These are phyloP conservation scores for Rhinoderma darwinii DNA, from an alignment of 2,113 vertebrate species.

Conservation along the genomic window DNA sequence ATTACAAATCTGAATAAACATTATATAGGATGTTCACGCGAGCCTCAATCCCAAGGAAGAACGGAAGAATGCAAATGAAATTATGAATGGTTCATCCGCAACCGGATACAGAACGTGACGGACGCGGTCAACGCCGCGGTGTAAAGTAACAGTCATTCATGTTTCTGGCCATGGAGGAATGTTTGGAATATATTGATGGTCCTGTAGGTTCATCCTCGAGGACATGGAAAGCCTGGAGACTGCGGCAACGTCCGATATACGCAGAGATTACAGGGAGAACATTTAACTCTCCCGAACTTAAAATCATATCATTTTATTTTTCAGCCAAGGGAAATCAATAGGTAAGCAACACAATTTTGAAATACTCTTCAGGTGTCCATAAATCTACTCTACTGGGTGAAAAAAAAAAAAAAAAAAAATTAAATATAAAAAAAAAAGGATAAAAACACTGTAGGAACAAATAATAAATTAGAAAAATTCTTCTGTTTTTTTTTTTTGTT, in stretches of 20 bases:
- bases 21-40: background rate
- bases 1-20: too few species aligned
- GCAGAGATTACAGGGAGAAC: background rate
- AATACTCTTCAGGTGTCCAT: background rate
- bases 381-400: constrained; percentile 5
- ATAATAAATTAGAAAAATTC: constrained; percentile 48
- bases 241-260: background rate
- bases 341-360: constrained; percentile 13
- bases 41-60: background rate
- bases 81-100: background rate
- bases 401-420: constrained; percentile 1
- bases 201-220: background rate
- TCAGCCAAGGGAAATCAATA: background rate
- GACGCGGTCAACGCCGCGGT: background rate
- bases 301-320: background rate
- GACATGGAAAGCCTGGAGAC: background rate
- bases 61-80: background rate
- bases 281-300: background rate
- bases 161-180: background rate
- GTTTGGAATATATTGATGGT: background rate
- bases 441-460: constrained; percentile 33
- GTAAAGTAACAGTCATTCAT: background rate
- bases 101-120: background rate
- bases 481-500: constrained; percentile 6
- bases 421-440: constrained; percentile 11